These are phyloP conservation scores for Melipona beecheii DNA, from an alignment of 2,888 invertebrate genomes.

Conservation along the genomic window DNA sequence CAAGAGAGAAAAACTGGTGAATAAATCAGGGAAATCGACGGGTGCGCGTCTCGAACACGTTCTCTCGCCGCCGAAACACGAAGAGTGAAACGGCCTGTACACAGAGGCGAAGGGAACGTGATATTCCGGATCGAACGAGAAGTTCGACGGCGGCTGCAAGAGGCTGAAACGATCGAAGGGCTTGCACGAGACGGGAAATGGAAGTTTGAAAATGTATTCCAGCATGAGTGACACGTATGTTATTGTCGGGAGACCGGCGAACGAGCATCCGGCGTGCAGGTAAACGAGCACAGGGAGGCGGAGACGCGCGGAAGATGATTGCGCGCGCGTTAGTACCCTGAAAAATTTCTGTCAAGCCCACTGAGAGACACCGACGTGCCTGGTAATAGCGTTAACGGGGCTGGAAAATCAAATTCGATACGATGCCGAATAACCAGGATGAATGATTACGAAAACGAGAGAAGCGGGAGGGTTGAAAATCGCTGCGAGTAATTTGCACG, in stretches of 20 bases:
- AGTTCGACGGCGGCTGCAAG: constrained; percentile 31
- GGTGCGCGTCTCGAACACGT: background rate
- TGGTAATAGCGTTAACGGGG: constrained; percentile 25
- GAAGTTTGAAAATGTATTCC: constrained; percentile 61
- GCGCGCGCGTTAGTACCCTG: constrained; percentile 40
- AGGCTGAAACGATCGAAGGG: constrained; percentile 38
- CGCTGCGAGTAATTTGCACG: too few species aligned
- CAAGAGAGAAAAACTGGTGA: background rate
- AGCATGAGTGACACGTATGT: constrained; percentile 55
- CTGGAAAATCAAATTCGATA: constrained; percentile 36
- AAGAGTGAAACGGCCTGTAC: background rate
- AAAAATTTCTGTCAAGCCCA: constrained; percentile 52
- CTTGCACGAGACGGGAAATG: constrained; percentile 55
- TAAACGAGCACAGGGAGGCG: constrained; percentile 43
- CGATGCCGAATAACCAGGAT: background rate
- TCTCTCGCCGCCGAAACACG: background rate
- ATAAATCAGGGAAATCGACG: background rate
- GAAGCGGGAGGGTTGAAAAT: background rate
- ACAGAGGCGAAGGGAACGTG: background rate
- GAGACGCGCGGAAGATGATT: constrained; percentile 36
- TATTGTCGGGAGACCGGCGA: constrained; percentile 54
- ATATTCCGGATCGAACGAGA: constrained; percentile 32
- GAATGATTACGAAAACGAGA: background rate
- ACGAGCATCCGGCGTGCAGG: constrained; percentile 54
- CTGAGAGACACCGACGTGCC: constrained; percentile 26